Evolutionary conservation across 2,888 invertebrate genomes (phyloP).

Genomic region (Argyresthia goedartella): DNA sequence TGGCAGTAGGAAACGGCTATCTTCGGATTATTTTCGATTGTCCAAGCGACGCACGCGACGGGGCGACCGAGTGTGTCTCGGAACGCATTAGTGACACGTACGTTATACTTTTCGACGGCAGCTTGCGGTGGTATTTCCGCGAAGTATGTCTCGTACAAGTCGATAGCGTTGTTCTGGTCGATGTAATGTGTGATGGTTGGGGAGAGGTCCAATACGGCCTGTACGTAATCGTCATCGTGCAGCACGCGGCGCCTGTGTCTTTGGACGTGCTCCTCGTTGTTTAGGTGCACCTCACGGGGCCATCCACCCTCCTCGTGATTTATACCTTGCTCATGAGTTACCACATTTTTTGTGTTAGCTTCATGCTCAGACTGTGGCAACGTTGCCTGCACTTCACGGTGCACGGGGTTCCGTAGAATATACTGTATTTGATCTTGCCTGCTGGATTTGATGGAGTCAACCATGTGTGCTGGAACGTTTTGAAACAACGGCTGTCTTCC

Average conservation of each 20-base stretch:
- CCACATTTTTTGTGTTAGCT: conserved; percentile 73
- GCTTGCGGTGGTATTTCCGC: conserved; percentile 56
- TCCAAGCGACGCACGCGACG: conserved; percentile 78
- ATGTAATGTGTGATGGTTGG: conserved; percentile 75
- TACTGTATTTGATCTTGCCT: conserved; percentile 46
- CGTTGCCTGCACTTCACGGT: conserved; percentile 56
- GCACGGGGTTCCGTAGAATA: conserved; percentile 62
- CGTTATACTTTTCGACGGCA: conserved; percentile 67
- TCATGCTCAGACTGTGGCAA: conserved; percentile 56
- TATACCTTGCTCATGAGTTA: conserved; percentile 73
- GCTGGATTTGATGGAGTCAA: conserved; percentile 52
- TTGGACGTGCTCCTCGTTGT: conserved; percentile 77
- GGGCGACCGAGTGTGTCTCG: conserved; percentile 67
- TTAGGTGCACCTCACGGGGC: conserved; percentile 80
- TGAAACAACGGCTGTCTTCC: conserved; percentile 64
- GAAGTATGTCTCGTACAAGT: conserved; percentile 85
- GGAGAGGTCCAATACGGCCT: conserved; percentile 70
- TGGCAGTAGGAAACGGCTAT: conserved; percentile 75
- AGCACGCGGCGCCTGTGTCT: conserved; percentile 83
- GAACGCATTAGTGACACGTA: conserved; percentile 77
- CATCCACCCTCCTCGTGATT: conserved; percentile 87
- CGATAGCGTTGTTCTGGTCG: conserved; percentile 83
- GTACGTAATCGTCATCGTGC: conserved; percentile 82
- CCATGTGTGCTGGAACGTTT: conserved; percentile 40
- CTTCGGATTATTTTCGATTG: conserved; percentile 74